phyloP scores from a whole-genome alignment of 2,113 vertebrate genomes.

The Psophia crepitans region DNA sequence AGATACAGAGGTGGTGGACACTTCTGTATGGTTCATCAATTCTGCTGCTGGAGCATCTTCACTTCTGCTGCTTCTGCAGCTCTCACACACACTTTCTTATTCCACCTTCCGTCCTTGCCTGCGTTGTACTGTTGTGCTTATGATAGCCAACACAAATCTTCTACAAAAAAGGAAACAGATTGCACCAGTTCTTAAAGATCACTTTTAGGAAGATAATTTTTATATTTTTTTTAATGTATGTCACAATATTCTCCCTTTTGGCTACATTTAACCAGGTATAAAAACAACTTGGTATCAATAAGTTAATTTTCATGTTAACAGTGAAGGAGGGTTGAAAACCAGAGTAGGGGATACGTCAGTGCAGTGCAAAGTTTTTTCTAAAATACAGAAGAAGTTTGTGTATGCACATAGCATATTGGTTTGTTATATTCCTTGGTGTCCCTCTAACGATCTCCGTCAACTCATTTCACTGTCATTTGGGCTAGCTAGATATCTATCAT shows the following conservation, averaged over 20 bases:
- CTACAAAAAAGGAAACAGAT: not conserved
- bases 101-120: not conserved
- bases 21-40: not conserved
- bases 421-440: not conserved
- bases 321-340: not conserved
- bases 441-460: not conserved
- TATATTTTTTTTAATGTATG: not conserved
- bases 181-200: not conserved
- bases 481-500: not conserved
- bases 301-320: not conserved
- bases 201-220: conserved; percentile 10
- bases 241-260: not conserved
- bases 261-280: not conserved
- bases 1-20: not conserved
- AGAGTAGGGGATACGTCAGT: not conserved
- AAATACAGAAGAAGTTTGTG: not conserved
- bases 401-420: not conserved
- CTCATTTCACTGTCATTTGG: not conserved
- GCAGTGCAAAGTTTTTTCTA: not conserved
- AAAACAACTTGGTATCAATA: not conserved
- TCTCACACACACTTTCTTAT: not conserved
- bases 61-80: not conserved
- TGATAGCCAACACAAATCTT: not conserved
- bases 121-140: not conserved
- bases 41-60: not conserved